Percentiles rank a stretch among this genome's conserved stretches.
Evolutionary conservation across 2,113 vertebrate species (phyloP).

Genomic region (Sinocyclocheilus grahami): DNA sequence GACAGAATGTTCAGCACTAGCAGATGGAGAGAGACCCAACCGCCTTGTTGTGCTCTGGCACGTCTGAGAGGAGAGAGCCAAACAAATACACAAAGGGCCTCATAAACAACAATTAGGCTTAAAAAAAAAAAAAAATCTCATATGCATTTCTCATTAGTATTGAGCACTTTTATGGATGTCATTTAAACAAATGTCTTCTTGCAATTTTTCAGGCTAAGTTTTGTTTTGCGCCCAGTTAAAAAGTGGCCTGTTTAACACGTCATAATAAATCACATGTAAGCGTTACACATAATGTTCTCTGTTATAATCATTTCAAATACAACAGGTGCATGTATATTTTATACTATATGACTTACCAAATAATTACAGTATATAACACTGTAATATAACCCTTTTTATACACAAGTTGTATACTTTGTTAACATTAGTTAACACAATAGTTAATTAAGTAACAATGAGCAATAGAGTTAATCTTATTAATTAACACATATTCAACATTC

Average conservation of each 20-base stretch:
- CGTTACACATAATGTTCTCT: neutral
- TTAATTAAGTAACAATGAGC: neutral
- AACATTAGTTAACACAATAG: neutral
- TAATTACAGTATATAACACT: neutral
- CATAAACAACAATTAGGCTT: constrained; percentile 1
- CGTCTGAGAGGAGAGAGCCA: constrained; percentile 21
- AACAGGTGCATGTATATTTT: neutral
- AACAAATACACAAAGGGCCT: constrained; percentile 43
- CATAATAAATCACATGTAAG: neutral
- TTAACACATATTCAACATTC: neutral
- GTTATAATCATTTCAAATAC: neutral
- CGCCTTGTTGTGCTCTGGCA: constrained; percentile 25
- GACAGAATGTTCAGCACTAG: constrained; percentile 28
- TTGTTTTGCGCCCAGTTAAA: too few species aligned
- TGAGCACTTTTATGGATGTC: neutral
- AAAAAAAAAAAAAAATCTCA: neutral
- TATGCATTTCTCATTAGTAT: constrained; percentile 15
- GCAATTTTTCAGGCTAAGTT: neutral
- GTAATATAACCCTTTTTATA: neutral
- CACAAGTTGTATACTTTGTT: neutral
- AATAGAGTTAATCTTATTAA: neutral
- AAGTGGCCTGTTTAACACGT: neutral
- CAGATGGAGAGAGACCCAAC: constrained; percentile 48
- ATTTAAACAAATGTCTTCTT: neutral
- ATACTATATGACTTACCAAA: neutral